These are phyloP conservation scores for Chromis chromis DNA, from an alignment of 2,797 vertebrate species.

Conservation along the genomic window DNA sequence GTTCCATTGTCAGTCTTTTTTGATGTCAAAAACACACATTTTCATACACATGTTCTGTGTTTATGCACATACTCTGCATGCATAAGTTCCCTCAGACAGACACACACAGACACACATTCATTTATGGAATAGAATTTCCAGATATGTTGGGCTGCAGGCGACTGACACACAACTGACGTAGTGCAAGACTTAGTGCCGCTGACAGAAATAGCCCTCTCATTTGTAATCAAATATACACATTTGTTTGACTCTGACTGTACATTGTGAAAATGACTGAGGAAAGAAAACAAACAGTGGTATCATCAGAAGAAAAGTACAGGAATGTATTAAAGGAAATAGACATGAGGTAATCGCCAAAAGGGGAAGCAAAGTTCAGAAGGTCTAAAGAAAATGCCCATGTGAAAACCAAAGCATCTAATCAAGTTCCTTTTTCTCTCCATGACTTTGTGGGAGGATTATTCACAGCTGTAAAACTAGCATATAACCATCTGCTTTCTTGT, in stretches of 20 bases:
- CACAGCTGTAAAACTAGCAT: conserved; percentile 70
- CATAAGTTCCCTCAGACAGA: conserved; percentile 35
- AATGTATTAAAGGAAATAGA: conserved; percentile 49
- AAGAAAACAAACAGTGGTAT: conserved; percentile 42
- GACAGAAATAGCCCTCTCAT: conserved; percentile 40
- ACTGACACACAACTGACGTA: conserved; percentile 43
- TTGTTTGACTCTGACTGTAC: conserved; percentile 35
- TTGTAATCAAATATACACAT: conserved; percentile 48
- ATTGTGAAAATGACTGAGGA: conserved; percentile 33
- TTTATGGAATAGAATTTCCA: conserved; percentile 56
- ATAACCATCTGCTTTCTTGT: conserved; percentile 65
- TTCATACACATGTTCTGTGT: conserved; percentile 71
- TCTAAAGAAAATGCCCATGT: conserved; percentile 56
- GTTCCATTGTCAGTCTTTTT: conserved; percentile 70
- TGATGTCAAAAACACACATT: conserved; percentile 76
- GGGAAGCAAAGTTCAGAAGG: conserved; percentile 45
- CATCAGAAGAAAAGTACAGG: conserved; percentile 37
- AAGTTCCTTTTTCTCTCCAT: conserved; percentile 37
- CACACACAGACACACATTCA: conserved; percentile 15
- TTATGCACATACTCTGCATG: conserved; percentile 59
- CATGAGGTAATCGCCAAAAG: conserved; percentile 62
- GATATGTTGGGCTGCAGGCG: conserved; percentile 42
- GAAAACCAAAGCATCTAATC: conserved; percentile 58
- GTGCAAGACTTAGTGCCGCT: background rate
- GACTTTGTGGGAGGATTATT: conserved; percentile 65